These are phyloP conservation scores for Priocnemis perturbator DNA, from an alignment of 2,888 invertebrate genomes.

Conservation along the genomic window DNA sequence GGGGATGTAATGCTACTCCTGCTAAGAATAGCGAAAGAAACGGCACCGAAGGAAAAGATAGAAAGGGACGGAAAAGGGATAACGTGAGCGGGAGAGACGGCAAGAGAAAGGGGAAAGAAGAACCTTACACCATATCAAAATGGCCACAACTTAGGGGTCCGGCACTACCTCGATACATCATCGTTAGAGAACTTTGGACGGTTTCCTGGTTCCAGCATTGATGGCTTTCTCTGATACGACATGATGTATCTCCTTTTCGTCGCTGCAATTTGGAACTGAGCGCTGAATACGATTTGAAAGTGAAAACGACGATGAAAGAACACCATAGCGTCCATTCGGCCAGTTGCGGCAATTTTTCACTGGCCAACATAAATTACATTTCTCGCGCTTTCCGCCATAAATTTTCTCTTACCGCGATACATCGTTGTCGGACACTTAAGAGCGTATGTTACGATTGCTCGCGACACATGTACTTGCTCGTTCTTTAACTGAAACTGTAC, in stretches of 20 bases:
- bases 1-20: not conserved
- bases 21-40: slow-evolving; percentile 4
- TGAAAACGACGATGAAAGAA: too few relatives aligned
- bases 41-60: not conserved
- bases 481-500: too few relatives aligned
- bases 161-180: slow-evolving; percentile 59
- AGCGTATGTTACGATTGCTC: too few relatives aligned
- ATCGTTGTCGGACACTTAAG: too few relatives aligned
- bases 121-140: slow-evolving; percentile 55
- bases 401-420: too few relatives aligned
- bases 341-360: too few relatives aligned
- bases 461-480: too few relatives aligned
- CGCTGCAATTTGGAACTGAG: slow-evolving; percentile 53
- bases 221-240: slow-evolving; percentile 56
- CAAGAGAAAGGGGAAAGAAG: slow-evolving; percentile 40
- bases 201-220: slow-evolving; percentile 59
- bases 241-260: slow-evolving; percentile 57
- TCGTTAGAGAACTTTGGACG: slow-evolving; percentile 63
- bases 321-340: too few relatives aligned
- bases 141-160: slow-evolving; percentile 56
- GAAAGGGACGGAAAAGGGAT: not conserved
- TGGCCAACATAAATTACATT: too few relatives aligned
- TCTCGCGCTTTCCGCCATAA: too few relatives aligned
- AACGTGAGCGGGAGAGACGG: slow-evolving; percentile 12
- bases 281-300: too few relatives aligned